phyloP scores from a whole-genome alignment of 2,888 invertebrate species.

The Neoascia interrupta region DNA sequence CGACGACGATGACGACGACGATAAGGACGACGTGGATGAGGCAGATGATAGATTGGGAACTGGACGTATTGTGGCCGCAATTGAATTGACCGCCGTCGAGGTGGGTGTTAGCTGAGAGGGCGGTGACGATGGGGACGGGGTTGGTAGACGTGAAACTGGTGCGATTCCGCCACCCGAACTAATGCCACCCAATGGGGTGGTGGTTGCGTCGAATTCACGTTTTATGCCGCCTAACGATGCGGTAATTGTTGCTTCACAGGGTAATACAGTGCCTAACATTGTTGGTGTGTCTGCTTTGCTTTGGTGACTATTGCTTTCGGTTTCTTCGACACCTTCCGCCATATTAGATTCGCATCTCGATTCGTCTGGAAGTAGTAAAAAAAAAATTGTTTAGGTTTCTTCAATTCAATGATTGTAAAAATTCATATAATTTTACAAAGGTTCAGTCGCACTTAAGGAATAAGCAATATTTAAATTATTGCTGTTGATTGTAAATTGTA shows the following conservation, averaged over 20 bases:
- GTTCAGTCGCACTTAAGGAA: too few species aligned
- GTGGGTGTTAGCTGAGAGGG: slow-evolving; percentile 62
- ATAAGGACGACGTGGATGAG: slow-evolving; percentile 70
- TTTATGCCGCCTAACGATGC: slow-evolving; percentile 77
- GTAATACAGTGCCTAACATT: slow-evolving; percentile 80
- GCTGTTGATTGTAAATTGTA: too few species aligned
- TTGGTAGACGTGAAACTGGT: slow-evolving; percentile 51
- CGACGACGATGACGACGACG: slow-evolving; percentile 61
- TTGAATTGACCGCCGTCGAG: slow-evolving; percentile 59
- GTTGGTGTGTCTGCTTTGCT: slow-evolving; percentile 73
- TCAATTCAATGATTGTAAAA: too few species aligned
- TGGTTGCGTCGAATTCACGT: slow-evolving; percentile 77
- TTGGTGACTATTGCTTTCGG: slow-evolving; percentile 75
- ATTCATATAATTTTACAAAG: too few species aligned
- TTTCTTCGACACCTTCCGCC: slow-evolving; percentile 86
- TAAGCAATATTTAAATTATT: too few species aligned
- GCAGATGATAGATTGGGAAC: slow-evolving; percentile 69
- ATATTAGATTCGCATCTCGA: slow-evolving; percentile 86
- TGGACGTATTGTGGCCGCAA: slow-evolving; percentile 71
- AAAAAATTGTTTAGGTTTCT: too few species aligned
- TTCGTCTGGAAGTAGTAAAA: slow-evolving; percentile 80
- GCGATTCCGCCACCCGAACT: slow-evolving; percentile 48
- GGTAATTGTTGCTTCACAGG: slow-evolving; percentile 79
- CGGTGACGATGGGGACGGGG: slow-evolving; percentile 61
- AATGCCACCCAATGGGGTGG: slow-evolving; percentile 41